Evolutionary conservation across 2,113 vertebrate species (phyloP).

Genomic region (Camelus bactrianus): DNA sequence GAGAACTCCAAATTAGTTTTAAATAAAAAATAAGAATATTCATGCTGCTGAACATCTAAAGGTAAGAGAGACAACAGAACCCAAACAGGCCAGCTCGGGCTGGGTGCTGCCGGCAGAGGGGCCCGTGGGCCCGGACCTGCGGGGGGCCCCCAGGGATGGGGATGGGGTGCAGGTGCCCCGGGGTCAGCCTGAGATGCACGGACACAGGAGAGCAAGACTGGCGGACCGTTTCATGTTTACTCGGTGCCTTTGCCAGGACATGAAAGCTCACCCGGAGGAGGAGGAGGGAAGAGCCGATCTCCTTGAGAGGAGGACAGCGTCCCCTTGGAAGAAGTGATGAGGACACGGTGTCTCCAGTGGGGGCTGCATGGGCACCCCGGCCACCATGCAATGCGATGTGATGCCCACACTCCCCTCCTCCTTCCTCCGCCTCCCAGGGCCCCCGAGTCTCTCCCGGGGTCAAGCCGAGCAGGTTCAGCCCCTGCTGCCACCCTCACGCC

Average conservation of each 20-base stretch:
- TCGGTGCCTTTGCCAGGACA: not conserved
- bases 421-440: not conserved
- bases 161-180: not conserved
- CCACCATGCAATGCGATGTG: no score
- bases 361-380: not conserved
- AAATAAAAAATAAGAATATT: slow-evolving; percentile 99
- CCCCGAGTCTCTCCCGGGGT: not conserved
- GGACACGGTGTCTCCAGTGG: not conserved
- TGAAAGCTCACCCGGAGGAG: not conserved
- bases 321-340: not conserved
- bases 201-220: not conserved
- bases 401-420: fast-evolving
- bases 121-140: slow-evolving; percentile 85
- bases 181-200: not conserved
- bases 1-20: slow-evolving; percentile 99
- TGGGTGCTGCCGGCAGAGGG: slow-evolving; percentile 90
- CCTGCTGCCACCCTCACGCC: not conserved
- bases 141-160: slow-evolving; percentile 74
- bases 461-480: not conserved
- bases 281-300: not conserved
- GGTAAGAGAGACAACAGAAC: slow-evolving; percentile 91
- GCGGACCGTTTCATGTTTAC: not conserved
- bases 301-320: slow-evolving; percentile 34
- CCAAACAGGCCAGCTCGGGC: slow-evolving; percentile 83
- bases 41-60: slow-evolving; percentile 98